phyloP scores from a whole-genome alignment of 1,140 invertebrate genomes.

The Caenorhabditis briggsae region DNA sequence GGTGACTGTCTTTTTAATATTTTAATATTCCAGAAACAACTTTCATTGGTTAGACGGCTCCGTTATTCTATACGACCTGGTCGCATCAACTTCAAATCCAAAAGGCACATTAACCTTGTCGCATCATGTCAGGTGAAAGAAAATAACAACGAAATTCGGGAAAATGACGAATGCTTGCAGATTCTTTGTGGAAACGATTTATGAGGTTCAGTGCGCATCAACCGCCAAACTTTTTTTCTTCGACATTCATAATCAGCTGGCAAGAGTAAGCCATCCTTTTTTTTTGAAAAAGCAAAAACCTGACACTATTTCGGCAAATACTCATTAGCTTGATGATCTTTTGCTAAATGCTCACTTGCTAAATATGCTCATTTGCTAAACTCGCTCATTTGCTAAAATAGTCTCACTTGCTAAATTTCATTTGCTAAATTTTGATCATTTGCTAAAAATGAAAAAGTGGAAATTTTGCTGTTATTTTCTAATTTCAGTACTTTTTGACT shows the following conservation, averaged over 20 bases:
- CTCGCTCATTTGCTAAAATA: too few species aligned
- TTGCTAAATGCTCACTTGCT: too few species aligned
- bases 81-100: constrained; percentile 44
- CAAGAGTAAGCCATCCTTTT: neutral
- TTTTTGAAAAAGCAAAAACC: neutral
- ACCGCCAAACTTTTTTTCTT: constrained; percentile 52
- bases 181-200: constrained; percentile 49
- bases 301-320: too few species aligned
- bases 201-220: constrained; percentile 53
- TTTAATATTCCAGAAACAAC: neutral
- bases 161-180: constrained; percentile 34
- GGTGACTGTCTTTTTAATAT: neutral
- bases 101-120: constrained; percentile 46
- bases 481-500: too few species aligned
- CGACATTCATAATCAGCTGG: constrained; percentile 51
- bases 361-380: too few species aligned
- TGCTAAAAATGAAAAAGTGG: too few species aligned
- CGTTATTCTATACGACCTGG: constrained; percentile 25
- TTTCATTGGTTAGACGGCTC: constrained; percentile 40
- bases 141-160: neutral
- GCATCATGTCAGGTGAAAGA: constrained; percentile 38
- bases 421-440: too few species aligned
- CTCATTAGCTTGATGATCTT: too few species aligned
- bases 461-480: too few species aligned
- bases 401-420: too few species aligned